These are phyloP conservation scores for Caenorhabditis sinica DNA, from an alignment of 2,888 invertebrate genomes.

Conservation along the genomic window DNA sequence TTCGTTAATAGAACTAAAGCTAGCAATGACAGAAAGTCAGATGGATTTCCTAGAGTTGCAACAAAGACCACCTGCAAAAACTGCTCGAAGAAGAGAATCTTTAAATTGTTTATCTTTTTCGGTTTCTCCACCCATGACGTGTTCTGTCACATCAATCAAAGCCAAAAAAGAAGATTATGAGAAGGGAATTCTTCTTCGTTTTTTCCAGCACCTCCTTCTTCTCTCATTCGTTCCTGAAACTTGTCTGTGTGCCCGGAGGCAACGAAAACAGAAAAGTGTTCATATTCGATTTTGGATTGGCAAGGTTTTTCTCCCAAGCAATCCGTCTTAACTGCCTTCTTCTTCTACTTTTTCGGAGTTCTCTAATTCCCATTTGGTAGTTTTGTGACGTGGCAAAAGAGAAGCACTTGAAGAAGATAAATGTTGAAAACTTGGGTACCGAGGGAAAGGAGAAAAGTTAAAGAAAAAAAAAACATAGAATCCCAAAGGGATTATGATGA, in stretches of 20 bases:
- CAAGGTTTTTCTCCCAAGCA: slow-evolving; percentile 12
- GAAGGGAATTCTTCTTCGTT: slow-evolving; percentile 12
- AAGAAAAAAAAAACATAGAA: slow-evolving; percentile 38
- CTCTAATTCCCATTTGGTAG: slow-evolving; percentile 16
- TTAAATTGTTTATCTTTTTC: slow-evolving; percentile 12
- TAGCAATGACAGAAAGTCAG: too few relatives aligned
- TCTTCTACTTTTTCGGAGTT: neutral
- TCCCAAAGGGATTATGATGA: slow-evolving; percentile 19
- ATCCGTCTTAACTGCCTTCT: slow-evolving; percentile 10
- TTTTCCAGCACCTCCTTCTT: slow-evolving; percentile 20
- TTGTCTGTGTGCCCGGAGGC: slow-evolving; percentile 46
- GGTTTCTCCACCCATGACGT: slow-evolving; percentile 22
- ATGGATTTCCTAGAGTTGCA: neutral
- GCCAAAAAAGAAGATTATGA: slow-evolving; percentile 49
- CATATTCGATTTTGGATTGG: slow-evolving; percentile 50
- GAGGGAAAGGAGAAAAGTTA: slow-evolving; percentile 2
- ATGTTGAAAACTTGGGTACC: neutral
- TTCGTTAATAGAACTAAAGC: too few relatives aligned
- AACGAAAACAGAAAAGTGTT: slow-evolving; percentile 57
- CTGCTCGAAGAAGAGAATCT: neutral
- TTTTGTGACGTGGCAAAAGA: slow-evolving; percentile 21
- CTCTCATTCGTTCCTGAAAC: slow-evolving; percentile 32
- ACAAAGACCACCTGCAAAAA: slow-evolving; percentile 1
- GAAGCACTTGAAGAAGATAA: neutral
- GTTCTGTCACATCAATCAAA: slow-evolving; percentile 52